Evolutionary conservation across 2,797 vertebrate genomes (phyloP), one percentile per base, ranked within the genome.

Genomic region (Pseudopleuronectes americanus): DNA sequence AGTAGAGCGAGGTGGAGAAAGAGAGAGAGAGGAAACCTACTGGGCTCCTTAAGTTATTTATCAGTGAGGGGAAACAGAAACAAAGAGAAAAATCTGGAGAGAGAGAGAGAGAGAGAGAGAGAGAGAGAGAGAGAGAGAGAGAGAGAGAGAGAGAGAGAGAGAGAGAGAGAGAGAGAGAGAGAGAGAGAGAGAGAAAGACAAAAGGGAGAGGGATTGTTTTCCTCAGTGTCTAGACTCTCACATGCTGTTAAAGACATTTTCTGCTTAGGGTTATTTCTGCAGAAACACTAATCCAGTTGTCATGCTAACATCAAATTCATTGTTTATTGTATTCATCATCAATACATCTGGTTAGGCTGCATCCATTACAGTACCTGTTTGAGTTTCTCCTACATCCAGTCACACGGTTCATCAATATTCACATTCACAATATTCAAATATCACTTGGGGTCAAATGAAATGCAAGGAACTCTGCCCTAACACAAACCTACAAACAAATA

Each of bases 1-100:
- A 83, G 56, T 26, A 60, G 65, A 71, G 13, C 53, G 23, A 53
- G 23, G 36, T 19, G 17, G 21, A 17, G 31, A 14, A 28, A 38
- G 52, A 47, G 16, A n/a, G 12, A 56, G 36, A 54, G 55, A 10
- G 1, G 21, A 75, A 63, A 58, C 48, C 36, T 48, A 48, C 45
- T 13, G 16, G 45, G 53, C 22, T 59, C 8, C 38, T 64, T 51
- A n/a, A 64, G 64, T 71, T 71, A 76, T 87, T 86, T 76, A 57
- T 79, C 60, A 78, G 48, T 23, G 19, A 64, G 31, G 57, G 63
- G 47, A 72, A 76, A 65, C 51, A 68, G 23, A 57, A 76, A 76
- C 26, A 70, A 76, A 68, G 26, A 64, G 47, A 65, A 76, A 71
- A 74, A 36, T 74, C 17, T 21, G 7, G 14, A 26, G 21, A 52